Base-by-base conservation (phyloP, 2,113 vertebrate species). In the Phoxinus phoxinus region DNA sequence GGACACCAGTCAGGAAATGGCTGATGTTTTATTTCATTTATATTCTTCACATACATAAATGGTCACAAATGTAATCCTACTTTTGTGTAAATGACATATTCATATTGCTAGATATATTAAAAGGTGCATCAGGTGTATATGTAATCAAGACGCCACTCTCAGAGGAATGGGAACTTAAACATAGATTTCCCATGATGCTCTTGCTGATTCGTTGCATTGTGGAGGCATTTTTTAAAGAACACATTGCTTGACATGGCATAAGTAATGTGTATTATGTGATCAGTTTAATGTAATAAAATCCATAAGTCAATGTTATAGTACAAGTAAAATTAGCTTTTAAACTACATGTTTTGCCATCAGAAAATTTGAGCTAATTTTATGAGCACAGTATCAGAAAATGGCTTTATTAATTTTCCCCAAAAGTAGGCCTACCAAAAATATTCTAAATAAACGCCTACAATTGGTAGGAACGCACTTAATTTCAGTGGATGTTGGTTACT, bases 311-410 rank as follows among this genome's bases (percentile, higher is more conserved):
- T 87, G 51, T 74, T 89, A 84, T 76, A 82, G 84, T 85, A 87
- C 35, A 27, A 89, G 89, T 91, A 87, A 88, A 92, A 89, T 89
- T 88, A 80, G 32, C 37, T 77, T 88, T 85, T 78, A 58, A 86
- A 86, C 23, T 30, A 85, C 88, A 89, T 87, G 75, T 83, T 89
- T 88, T 89, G 86, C 88, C 92, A 87, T 92, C 91, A 83, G 91
- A 88, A 91, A 89, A 90, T 90, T 91, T 91, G 91, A 86, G 90
- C 75, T 85, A 90, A 90, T 91, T 91, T 93, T 88, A 91, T 92
- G 88, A 59, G 86, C 56, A 84, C 82, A 74, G 81, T 81, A 88
- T 87, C 86, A 90, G 90, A 89, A 92, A 91, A 92, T 90, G 91
- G 90, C 3, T n/a, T 46, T 21, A 30, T 27, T 11, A 90, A 87